phyloP scores from a whole-genome alignment of 2,113 vertebrate genomes.

The Sander lucioperca region DNA sequence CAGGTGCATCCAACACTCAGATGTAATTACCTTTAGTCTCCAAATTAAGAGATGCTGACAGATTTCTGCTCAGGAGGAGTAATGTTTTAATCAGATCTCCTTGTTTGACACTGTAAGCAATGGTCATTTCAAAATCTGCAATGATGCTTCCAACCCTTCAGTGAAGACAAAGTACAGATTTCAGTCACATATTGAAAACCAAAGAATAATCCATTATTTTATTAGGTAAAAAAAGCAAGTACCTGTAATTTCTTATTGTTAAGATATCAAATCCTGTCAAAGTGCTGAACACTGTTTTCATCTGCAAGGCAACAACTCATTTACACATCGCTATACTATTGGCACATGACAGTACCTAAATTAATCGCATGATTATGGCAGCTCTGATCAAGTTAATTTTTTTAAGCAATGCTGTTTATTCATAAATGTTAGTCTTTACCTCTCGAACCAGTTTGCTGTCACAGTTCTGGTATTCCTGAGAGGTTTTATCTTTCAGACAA shows the following conservation, averaged over 20 bases:
- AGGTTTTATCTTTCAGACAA: accelerated
- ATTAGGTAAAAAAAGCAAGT: not conserved
- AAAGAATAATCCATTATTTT: not conserved
- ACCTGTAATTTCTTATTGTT: constrained; percentile 43
- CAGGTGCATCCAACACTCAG: not conserved
- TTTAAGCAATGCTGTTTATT: not conserved
- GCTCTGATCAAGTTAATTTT: not conserved
- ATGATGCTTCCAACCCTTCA: constrained; percentile 66
- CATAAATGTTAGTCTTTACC: constrained; percentile 32
- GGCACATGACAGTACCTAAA: not conserved
- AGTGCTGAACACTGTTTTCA: constrained; percentile 58
- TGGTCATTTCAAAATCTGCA: constrained; percentile 44
- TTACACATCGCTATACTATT: not conserved
- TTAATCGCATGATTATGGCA: not conserved
- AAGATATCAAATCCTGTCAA: constrained; percentile 67
- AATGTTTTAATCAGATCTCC: accelerated
- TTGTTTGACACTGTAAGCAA: accelerated
- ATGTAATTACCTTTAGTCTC: constrained; percentile 66
- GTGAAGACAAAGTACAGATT: not conserved
- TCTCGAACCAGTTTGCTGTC: accelerated
- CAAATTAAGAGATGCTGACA: not conserved
- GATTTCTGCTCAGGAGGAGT: accelerated
- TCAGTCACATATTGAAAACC: constrained; percentile 1
- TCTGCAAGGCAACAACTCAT: constrained; percentile 53
- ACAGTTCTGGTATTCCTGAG: accelerated